Evolutionary conservation across 2,113 vertebrate species (phyloP).

Genomic region (Hystrix brachyura): DNA sequence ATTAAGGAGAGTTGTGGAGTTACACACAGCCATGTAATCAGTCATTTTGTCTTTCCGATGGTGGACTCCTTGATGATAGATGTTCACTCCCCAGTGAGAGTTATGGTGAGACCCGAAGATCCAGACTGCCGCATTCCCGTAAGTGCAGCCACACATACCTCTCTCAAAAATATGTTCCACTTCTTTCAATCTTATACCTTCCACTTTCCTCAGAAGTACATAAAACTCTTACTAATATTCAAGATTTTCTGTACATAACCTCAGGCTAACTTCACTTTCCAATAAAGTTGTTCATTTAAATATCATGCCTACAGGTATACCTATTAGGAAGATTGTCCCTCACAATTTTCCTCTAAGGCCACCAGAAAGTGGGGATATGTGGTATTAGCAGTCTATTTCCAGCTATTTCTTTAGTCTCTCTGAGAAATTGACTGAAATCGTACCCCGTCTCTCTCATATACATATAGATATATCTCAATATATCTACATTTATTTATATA

Average conservation of each 20-base stretch:
- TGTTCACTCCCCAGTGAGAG: neutral
- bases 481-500: too few relatives aligned
- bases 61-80: neutral
- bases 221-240: neutral
- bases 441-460: neutral
- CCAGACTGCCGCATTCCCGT: accelerated
- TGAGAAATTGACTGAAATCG: neutral
- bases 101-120: neutral
- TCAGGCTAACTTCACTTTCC: neutral
- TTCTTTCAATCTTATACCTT: neutral
- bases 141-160: neutral
- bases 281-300: neutral
- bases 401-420: neutral
- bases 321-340: neutral
- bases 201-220: neutral
- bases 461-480: too few relatives aligned
- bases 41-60: neutral
- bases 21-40: neutral
- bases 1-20: neutral
- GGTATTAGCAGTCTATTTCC: neutral
- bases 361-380: neutral
- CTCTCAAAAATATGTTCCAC: neutral
- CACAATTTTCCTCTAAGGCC: neutral
- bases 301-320: neutral
- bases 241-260: neutral